Percentiles rank a stretch among this genome's conserved stretches.
These are phyloP conservation scores for Villa cingulata DNA, from an alignment of 2,888 invertebrate species.

Conservation along the genomic window DNA sequence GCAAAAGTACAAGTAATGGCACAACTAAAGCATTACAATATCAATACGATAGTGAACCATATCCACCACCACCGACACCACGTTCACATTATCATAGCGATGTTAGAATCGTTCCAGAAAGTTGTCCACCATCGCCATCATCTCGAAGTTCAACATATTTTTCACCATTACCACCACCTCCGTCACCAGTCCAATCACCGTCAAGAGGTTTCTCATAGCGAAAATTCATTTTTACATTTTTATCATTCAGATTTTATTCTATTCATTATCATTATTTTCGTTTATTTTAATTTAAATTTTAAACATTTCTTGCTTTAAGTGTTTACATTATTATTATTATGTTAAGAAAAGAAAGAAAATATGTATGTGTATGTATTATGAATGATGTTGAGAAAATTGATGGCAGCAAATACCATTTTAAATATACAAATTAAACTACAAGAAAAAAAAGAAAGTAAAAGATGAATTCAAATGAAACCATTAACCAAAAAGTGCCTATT, in stretches of 20 bases:
- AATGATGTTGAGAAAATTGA: too few relatives aligned
- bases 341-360: background rate
- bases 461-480: background rate
- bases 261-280: too few relatives aligned
- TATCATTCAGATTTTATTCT: too few relatives aligned
- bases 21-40: conserved; percentile 27
- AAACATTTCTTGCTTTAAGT: background rate
- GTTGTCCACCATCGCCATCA: conserved; percentile 52
- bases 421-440: background rate
- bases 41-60: conserved; percentile 52
- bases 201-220: conserved; percentile 35
- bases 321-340: background rate
- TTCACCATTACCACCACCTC: conserved; percentile 71
- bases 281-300: too few relatives aligned
- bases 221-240: background rate
- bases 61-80: conserved; percentile 65
- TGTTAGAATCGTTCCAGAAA: conserved; percentile 41
- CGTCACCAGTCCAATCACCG: conserved; percentile 60
- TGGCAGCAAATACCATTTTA: background rate
- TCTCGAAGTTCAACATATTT: conserved; percentile 67
- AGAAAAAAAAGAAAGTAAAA: background rate
- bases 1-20: conserved; percentile 37
- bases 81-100: conserved; percentile 62
- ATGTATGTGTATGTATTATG: too few relatives aligned
- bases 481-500: conserved; percentile 9